These are phyloP conservation scores for Halyomorpha halys DNA, from an alignment of 1,140 invertebrate species.

Conservation along the genomic window DNA sequence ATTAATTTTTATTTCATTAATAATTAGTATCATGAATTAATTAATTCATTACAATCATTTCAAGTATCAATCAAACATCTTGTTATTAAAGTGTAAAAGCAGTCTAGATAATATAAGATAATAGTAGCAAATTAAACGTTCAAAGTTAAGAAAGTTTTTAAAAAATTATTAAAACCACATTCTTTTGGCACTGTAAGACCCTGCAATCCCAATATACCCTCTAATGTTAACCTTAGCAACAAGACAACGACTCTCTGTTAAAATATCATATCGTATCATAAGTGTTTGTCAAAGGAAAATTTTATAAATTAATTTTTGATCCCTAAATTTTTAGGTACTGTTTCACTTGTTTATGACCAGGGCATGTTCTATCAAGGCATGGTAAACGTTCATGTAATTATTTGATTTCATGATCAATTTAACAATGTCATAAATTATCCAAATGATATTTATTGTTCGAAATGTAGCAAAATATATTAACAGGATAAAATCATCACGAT, in stretches of 20 bases:
- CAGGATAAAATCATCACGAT: not conserved
- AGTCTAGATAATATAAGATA: not conserved
- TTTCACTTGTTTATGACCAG: not conserved
- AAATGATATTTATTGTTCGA: not conserved
- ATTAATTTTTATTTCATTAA: not conserved
- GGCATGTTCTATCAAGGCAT: not conserved
- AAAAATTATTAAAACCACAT: not conserved
- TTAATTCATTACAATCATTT: not conserved
- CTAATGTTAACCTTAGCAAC: not conserved
- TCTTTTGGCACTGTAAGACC: slow-evolving; percentile 16
- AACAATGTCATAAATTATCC: not conserved
- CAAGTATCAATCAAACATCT: not conserved
- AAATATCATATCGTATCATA: too few relatives aligned
- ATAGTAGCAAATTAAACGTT: not conserved
- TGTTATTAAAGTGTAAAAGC: not conserved
- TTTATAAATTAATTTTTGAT: not conserved
- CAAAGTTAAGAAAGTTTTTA: not conserved
- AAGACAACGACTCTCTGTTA: not conserved
- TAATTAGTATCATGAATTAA: not conserved
- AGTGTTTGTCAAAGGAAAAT: not conserved
- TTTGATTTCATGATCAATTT: not conserved
- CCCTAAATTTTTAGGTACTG: not conserved
- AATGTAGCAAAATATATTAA: not conserved
- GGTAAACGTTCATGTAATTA: not conserved
- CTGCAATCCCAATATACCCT: slow-evolving; percentile 13